phyloP scores from a whole-genome alignment of 2,113 vertebrate genomes.

The Erinaceus europaeus region DNA sequence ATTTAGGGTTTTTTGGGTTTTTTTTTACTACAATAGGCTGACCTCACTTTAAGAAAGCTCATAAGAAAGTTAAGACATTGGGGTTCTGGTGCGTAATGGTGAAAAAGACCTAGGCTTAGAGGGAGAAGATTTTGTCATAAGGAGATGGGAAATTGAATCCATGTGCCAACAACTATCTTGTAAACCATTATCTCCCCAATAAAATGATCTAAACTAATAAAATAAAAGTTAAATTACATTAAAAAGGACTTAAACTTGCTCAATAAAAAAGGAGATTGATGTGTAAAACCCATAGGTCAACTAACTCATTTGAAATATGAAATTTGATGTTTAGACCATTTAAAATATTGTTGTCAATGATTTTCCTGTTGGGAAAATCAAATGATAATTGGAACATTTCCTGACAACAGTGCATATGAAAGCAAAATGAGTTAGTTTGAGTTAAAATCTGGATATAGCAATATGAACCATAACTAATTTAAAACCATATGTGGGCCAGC shows the following conservation, averaged over 20 bases:
- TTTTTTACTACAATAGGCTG: too few relatives aligned
- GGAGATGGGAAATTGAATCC: too few relatives aligned
- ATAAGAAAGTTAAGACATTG: too few relatives aligned
- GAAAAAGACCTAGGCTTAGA: too few relatives aligned
- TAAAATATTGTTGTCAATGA: conserved; percentile 1
- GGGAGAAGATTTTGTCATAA: too few relatives aligned
- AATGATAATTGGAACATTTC: neutral
- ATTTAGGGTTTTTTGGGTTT: neutral
- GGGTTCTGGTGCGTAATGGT: too few relatives aligned
- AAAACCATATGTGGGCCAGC: neutral
- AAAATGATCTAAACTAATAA: too few relatives aligned
- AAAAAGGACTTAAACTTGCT: too few relatives aligned
- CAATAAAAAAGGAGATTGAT: too few relatives aligned
- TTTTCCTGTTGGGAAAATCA: neutral
- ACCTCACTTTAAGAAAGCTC: neutral
- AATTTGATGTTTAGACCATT: neutral
- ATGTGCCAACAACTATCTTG: too few relatives aligned
- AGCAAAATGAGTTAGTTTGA: neutral
- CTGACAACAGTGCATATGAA: neutral
- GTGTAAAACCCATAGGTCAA: neutral
- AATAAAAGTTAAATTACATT: too few relatives aligned
- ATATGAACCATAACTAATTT: neutral
- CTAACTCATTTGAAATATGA: neutral
- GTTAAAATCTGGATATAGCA: neutral
- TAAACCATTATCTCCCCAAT: too few relatives aligned